Evolutionary conservation across 2,888 invertebrate species (phyloP).

Genomic region (Cordilura impudica): DNA sequence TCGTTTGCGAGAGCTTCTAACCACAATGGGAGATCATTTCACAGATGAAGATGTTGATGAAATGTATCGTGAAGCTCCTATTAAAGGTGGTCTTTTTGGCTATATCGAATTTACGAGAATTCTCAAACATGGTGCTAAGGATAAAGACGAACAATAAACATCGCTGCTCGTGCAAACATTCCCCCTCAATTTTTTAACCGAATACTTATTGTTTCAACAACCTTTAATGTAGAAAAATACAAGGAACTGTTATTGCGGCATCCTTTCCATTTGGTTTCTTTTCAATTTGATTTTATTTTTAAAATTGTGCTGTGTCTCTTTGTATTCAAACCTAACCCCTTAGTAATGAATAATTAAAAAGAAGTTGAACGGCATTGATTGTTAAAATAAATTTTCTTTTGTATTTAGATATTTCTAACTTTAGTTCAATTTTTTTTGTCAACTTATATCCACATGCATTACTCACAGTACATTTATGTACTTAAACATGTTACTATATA

Average conservation of each 20-base stretch:
- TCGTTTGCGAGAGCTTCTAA: conserved; percentile 94
- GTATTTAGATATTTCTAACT: too few relatives aligned
- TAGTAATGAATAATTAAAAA: too few relatives aligned
- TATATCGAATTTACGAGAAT: conserved; percentile 99
- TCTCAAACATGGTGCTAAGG: conserved; percentile 98
- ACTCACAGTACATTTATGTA: conserved; percentile 35
- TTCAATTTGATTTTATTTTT: not conserved
- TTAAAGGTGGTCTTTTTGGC: conserved; percentile 93
- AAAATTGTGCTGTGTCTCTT: not conserved
- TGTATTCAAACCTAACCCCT: not conserved
- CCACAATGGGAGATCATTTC: conserved; percentile 98
- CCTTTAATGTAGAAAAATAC: conserved; percentile 6
- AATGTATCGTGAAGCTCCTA: conserved; percentile 99
- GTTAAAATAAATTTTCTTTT: too few relatives aligned
- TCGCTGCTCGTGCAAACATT: conserved; percentile 29
- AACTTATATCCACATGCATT: not conserved
- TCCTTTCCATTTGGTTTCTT: not conserved
- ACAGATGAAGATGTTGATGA: conserved; percentile 98
- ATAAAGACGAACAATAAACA: conserved; percentile 91
- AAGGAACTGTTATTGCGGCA: conserved; percentile 8
- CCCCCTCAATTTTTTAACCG: conserved; percentile 34
- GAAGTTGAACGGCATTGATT: too few relatives aligned
- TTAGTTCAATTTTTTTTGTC: not conserved
- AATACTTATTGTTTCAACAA: conserved; percentile 13
- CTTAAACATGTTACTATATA: conserved; percentile 36